Conservation (phyloP, 2,113 vertebrate species). For the Myotis lucifugus region DNA sequence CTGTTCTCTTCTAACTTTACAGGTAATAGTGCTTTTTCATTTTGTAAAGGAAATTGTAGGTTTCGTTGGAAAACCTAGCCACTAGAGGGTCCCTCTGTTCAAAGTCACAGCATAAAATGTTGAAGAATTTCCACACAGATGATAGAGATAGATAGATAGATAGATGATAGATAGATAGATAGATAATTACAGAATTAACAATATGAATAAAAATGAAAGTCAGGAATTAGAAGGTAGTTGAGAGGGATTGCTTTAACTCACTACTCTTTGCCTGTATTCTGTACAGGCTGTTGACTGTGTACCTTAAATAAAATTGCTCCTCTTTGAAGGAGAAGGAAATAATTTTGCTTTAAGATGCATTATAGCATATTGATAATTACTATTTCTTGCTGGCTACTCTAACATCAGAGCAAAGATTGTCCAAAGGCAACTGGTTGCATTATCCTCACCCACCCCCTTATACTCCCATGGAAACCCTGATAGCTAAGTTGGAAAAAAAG, state of each 20-base stretch:
- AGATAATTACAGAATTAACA: not conserved
- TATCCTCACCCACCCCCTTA: not conserved
- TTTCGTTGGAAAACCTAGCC: slow-evolving; percentile 74
- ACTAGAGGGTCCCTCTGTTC: slow-evolving; percentile 81
- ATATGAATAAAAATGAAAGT: slow-evolving; percentile 44
- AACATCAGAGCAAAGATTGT: slow-evolving; percentile 24
- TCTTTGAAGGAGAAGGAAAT: slow-evolving; percentile 65
- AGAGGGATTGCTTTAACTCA: not conserved
- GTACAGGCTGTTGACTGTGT: not conserved
- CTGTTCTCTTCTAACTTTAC: slow-evolving; percentile 23
- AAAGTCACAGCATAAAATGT: slow-evolving; percentile 44
- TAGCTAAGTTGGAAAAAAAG: not conserved
- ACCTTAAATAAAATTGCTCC: slow-evolving; percentile 63
- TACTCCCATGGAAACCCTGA: not conserved
- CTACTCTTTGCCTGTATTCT: slow-evolving; percentile 30
- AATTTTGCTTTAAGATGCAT: slow-evolving; percentile 63
- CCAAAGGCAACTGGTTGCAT: not conserved
- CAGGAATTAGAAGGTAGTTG: not conserved
- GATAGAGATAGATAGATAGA: not conserved
- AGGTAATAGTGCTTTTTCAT: slow-evolving; percentile 46
- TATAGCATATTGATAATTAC: slow-evolving; percentile 70
- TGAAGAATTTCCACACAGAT: slow-evolving; percentile 23
- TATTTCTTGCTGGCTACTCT: slow-evolving; percentile 61
- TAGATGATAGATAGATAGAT: not conserved
- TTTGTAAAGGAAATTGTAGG: slow-evolving; percentile 39